These are phyloP conservation scores for Scatophagus argus DNA, from an alignment of 2,113 vertebrate species.

Conservation along the genomic window DNA sequence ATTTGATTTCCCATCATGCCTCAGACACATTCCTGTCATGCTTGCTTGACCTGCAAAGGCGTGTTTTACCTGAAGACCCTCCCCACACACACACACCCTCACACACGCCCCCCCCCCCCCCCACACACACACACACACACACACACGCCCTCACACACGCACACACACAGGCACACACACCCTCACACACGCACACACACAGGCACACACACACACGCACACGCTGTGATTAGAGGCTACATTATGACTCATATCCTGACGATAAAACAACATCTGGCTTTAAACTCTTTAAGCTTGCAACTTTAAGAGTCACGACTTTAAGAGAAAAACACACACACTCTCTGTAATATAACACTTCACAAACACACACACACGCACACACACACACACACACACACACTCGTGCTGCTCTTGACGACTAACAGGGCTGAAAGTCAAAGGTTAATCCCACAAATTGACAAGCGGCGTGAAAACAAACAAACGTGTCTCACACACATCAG, in stretches of 20 bases:
- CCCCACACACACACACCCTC: conserved; percentile 29
- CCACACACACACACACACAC: conserved; percentile 14
- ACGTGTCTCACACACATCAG: not conserved
- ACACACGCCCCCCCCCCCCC: too few relatives aligned
- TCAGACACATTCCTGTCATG: conserved; percentile 61
- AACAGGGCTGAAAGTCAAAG: conserved; percentile 32
- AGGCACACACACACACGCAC: conserved; percentile 28
- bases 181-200: conserved; percentile 3
- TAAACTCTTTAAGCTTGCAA: too few relatives aligned
- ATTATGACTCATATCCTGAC: conserved; percentile 69
- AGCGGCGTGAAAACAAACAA: conserved; percentile 29
- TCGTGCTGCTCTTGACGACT: not conserved
- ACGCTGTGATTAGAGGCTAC: conserved; percentile 66
- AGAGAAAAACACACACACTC: conserved; percentile 15
- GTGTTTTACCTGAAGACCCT: conserved; percentile 53
- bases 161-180: not conserved
- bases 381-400: not conserved
- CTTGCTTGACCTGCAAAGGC: conserved; percentile 54
- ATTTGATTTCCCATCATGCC: conserved; percentile 31
- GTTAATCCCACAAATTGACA: conserved; percentile 51
- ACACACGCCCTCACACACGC: conserved; percentile 6
- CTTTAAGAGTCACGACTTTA: too few relatives aligned
- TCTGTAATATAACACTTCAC: not conserved
- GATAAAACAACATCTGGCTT: conserved; percentile 55
- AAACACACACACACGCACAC: not conserved